Conservation (phyloP, 1,140 invertebrate genomes). For the Asobara japonica region DNA sequence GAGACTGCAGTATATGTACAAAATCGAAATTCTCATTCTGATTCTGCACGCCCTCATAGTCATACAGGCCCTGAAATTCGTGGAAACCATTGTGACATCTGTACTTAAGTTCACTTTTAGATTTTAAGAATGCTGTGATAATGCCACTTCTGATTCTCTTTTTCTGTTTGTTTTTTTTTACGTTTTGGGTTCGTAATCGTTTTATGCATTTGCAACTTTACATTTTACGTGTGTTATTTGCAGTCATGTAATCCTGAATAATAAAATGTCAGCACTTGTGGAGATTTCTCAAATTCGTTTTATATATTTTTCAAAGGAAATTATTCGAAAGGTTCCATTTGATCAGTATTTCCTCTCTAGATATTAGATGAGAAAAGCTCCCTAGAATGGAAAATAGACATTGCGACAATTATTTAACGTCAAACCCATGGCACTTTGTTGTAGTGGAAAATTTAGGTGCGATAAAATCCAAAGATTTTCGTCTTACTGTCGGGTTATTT, state of each 20-base stretch:
- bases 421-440: background rate
- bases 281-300: background rate
- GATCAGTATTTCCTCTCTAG: too few relatives aligned
- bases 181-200: background rate
- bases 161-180: background rate
- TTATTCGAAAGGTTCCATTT: too few relatives aligned
- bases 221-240: background rate
- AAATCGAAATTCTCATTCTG: constrained; percentile 56
- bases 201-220: background rate
- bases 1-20: constrained; percentile 55
- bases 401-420: background rate
- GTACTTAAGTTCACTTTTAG: constrained; percentile 37
- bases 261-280: too few relatives aligned
- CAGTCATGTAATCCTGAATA: background rate
- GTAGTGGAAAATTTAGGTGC: constrained; percentile 5
- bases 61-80: constrained; percentile 46
- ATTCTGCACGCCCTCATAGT: constrained; percentile 49
- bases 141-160: background rate
- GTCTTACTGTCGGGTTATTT: constrained; percentile 3
- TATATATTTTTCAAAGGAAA: background rate
- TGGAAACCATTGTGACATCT: constrained; percentile 44
- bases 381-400: background rate
- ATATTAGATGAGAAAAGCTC: background rate
- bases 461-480: constrained; percentile 17
- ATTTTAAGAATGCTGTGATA: background rate